A percentile compares a stretch with the other conserved stretches of the same genome.
Evolutionary conservation across 2,797 vertebrate genomes (phyloP).

Genomic region (Lemur catta): DNA sequence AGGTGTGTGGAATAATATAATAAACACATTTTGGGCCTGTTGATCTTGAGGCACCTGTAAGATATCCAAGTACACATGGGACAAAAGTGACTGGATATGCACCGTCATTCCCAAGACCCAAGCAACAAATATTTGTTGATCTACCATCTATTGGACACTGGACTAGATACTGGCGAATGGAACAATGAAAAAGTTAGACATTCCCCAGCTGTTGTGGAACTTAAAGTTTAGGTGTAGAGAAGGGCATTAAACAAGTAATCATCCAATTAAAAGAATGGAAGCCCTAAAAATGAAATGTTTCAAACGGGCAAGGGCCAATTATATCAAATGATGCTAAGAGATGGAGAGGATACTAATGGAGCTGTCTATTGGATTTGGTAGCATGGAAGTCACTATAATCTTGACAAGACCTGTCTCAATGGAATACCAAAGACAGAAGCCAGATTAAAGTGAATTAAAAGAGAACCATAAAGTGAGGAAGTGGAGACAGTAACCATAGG

Average conservation of each 20-base stretch:
- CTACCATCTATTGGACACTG: neutral
- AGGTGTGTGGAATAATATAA: neutral
- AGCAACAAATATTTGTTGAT: neutral
- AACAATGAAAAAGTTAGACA: neutral
- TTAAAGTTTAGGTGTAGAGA: neutral
- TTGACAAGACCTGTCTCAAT: neutral
- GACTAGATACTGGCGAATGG: neutral
- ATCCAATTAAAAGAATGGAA: neutral
- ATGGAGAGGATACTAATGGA: neutral
- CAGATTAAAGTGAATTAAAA: neutral
- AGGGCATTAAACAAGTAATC: neutral
- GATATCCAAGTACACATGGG: neutral
- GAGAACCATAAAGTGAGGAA: neutral
- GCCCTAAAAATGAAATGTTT: neutral
- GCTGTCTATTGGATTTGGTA: neutral
- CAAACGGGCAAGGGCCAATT: neutral
- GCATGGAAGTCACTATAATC: neutral
- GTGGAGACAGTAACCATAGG: neutral
- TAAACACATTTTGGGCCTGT: neutral
- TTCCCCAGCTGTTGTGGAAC: neutral
- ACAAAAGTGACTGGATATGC: neutral
- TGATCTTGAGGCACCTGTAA: neutral
- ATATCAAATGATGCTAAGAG: neutral
- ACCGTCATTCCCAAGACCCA: neutral
- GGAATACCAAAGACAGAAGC: neutral